Base-by-base conservation (phyloP, 2,113 vertebrate species). In the Thalassoma bifasciatum region DNA sequence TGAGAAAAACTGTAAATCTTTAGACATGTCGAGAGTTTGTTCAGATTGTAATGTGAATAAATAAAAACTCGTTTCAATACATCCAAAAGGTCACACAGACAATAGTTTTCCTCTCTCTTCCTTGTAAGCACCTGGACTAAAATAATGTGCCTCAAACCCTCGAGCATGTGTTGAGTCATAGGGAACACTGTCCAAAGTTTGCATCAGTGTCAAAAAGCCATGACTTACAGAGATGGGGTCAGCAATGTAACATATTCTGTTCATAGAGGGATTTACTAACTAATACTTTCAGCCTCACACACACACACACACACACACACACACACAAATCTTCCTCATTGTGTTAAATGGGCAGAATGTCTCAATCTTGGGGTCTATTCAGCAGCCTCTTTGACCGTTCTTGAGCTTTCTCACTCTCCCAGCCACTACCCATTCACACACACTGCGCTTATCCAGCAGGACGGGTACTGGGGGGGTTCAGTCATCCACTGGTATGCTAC, bases 351-450 rank as follows among this genome's bases (percentile, higher is more conserved):
- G n/a, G 37, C 58, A 75, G 21, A 77, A 82, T 71, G 62, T 79
- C 81, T 89, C 77, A 83, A 86, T 88, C 83, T 50, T 23, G n/a
- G 56, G 40, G 47, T 75, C 77, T 57, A 77, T 86, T 82, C 72
- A 90, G 51, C 6, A 0, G 40, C 50, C 58, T 86, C 59, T 84
- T 67, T 73, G 72, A 69, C 77, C 57, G 26, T 72, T 84, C 58
- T 56, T 67, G 72, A 70, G 66, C 62, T 60, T 49, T 54, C 59
- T 69, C 77, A 72, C 66, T 79, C 68, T 69, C 63, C 44, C 76
- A 75, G 59, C 50, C 52, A 63, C 72, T 12, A 22, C 14, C 72
- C 53, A 76, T 72, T 77, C 75, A 79, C 40, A 66, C 40, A 66
- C 26, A 34, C 23, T 24, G 44, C 56, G 54, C 52, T 61, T 62